Evolutionary conservation across 2,888 invertebrate genomes (phyloP).

Genomic region (Agonum fuliginosum): DNA sequence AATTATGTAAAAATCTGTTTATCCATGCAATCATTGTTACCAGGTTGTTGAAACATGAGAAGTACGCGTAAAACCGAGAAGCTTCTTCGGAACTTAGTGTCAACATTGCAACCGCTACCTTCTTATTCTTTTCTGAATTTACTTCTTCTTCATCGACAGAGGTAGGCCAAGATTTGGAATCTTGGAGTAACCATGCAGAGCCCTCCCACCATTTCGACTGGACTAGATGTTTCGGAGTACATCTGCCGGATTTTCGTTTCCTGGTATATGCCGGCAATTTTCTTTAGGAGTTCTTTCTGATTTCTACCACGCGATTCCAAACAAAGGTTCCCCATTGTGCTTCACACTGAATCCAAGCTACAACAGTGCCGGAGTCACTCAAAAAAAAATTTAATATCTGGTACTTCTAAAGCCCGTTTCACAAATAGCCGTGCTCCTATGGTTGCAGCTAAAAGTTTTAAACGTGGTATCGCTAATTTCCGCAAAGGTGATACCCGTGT

Average conservation of each 20-base stretch:
- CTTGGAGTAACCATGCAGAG: slow-evolving; percentile 64
- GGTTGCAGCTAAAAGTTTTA: slow-evolving; percentile 66
- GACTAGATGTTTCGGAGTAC: slow-evolving; percentile 62
- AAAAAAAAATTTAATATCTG: slow-evolving; percentile 62
- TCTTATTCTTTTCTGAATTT: slow-evolving; percentile 17
- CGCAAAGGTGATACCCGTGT: slow-evolving; percentile 65
- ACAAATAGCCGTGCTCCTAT: slow-evolving; percentile 63
- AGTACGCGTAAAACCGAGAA: slow-evolving; percentile 19
- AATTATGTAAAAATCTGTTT: neutral
- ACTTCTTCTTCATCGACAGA: slow-evolving; percentile 52
- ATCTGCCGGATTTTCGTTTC: slow-evolving; percentile 55
- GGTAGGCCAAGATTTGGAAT: slow-evolving; percentile 63
- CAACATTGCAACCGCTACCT: neutral
- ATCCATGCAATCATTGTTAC: slow-evolving; percentile 61
- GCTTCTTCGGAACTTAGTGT: slow-evolving; percentile 10
- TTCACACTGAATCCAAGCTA: slow-evolving; percentile 64
- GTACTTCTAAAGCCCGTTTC: slow-evolving; percentile 39
- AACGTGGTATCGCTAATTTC: slow-evolving; percentile 65
- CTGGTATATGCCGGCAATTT: slow-evolving; percentile 63
- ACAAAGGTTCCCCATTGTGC: slow-evolving; percentile 65
- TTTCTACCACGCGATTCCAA: slow-evolving; percentile 65
- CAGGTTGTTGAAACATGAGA: slow-evolving; percentile 60
- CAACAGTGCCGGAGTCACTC: slow-evolving; percentile 64
- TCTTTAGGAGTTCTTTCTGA: slow-evolving; percentile 60
- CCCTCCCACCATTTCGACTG: slow-evolving; percentile 66